phyloP scores from a whole-genome alignment of 2,888 invertebrate species.

The Drosophila ustulata region DNA sequence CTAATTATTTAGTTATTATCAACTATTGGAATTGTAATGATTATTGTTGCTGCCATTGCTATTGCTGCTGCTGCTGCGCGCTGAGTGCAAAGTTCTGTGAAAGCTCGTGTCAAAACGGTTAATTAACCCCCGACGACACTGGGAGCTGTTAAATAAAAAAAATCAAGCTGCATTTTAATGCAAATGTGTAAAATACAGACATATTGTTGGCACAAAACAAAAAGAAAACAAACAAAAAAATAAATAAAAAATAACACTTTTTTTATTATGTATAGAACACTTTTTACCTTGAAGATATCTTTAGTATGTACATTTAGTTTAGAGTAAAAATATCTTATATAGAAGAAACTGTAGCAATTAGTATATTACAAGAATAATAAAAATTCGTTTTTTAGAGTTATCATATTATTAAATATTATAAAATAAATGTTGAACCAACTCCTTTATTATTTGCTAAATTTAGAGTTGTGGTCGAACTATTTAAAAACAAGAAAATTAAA shows the following conservation, averaged over 20 bases:
- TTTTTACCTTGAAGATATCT: too few species aligned
- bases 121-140: constrained; percentile 50
- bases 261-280: too few species aligned
- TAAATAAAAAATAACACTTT: not conserved
- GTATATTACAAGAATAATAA: too few species aligned
- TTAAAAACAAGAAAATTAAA: too few species aligned
- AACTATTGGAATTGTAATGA: constrained; percentile 15
- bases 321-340: not conserved
- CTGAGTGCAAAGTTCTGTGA: constrained; percentile 62
- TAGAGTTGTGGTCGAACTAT: too few species aligned
- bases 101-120: constrained; percentile 27
- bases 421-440: too few species aligned
- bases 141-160: constrained; percentile 14
- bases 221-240: constrained; percentile 7
- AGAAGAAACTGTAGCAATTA: too few species aligned
- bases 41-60: not conserved
- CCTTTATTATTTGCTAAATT: constrained; percentile 1
- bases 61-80: constrained; percentile 1
- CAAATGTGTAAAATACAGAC: constrained; percentile 17
- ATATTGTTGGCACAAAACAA: constrained; percentile 19
- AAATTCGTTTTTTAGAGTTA: too few species aligned
- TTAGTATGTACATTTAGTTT: too few species aligned
- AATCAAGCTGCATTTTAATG: constrained; percentile 32
- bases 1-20: constrained; percentile 41
- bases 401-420: too few species aligned